Evolutionary conservation across 2,113 vertebrate species (phyloP).

Genomic region (Carassius carassius): DNA sequence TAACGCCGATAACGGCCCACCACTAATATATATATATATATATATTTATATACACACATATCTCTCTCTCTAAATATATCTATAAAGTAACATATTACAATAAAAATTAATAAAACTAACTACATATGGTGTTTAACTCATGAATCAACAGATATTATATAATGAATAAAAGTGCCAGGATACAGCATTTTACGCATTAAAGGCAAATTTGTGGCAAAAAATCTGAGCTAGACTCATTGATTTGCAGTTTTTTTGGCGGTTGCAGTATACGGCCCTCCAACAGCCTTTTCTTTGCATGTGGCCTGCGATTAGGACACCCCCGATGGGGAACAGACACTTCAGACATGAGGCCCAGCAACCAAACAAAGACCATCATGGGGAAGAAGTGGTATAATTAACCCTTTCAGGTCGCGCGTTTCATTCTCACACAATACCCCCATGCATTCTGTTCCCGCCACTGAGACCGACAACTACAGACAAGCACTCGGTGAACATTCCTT

Average conservation of each 20-base stretch:
- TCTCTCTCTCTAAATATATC: no score
- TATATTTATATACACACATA: no score
- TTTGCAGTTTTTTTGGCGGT: no score
- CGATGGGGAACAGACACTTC: conserved; percentile 11
- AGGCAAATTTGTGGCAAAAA: not conserved
- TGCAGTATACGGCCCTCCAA: no score
- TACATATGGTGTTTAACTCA: no score
- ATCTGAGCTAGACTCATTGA: no score
- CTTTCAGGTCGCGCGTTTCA: conserved; percentile 4
- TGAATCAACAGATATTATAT: no score
- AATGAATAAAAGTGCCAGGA: not conserved
- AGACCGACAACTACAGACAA: not conserved
- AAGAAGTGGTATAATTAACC: conserved; percentile 26
- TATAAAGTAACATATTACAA: no score
- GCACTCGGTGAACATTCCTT: not conserved
- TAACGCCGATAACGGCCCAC: no score
- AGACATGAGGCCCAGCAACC: not conserved
- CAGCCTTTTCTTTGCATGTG: not conserved
- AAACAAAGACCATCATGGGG: conserved; percentile 6
- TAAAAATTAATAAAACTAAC: no score
- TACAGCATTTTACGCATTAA: not conserved
- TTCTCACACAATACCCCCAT: not conserved
- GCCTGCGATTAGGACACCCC: not conserved
- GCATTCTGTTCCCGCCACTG: not conserved
- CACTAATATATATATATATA: no score